Evolutionary conservation across 2,797 vertebrate genomes (phyloP).

Genomic region (Alca torda): DNA sequence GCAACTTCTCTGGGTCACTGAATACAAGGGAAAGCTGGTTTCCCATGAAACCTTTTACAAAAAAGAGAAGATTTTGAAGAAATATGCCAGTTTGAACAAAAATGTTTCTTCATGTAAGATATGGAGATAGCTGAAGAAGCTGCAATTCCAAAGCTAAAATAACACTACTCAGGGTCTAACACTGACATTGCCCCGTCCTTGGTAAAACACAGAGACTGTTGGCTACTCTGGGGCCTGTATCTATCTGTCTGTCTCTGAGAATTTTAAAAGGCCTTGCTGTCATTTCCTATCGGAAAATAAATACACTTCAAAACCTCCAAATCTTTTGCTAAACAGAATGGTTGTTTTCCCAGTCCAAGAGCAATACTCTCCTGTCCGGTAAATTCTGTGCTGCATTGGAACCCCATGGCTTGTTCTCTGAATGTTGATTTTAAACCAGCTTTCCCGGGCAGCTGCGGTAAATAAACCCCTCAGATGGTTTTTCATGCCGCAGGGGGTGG

Average conservation of each 20-base stretch:
- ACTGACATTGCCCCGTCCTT: neutral
- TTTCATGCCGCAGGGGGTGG: neutral
- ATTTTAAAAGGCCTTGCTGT: conserved; percentile 12
- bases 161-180: neutral
- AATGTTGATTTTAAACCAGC: conserved; percentile 42
- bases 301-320: conserved; percentile 37
- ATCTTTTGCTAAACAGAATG: conserved; percentile 18
- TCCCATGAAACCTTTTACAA: neutral
- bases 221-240: neutral
- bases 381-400: conserved; percentile 16
- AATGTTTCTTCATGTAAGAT: neutral
- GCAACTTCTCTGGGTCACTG: conserved; percentile 34
- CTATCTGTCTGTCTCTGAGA: neutral
- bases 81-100: neutral
- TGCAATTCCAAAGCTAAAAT: conserved; percentile 12
- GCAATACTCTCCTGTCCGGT: conserved; percentile 32
- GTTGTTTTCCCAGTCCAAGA: conserved; percentile 51
- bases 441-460: conserved; percentile 45
- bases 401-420: conserved; percentile 43
- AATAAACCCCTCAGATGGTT: conserved; percentile 35
- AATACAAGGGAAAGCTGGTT: neutral
- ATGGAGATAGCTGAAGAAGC: neutral
- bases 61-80: neutral
- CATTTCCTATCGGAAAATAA: conserved; percentile 24
- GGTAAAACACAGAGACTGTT: neutral